Percentiles rank a stretch among this genome's conserved stretches.
phyloP scores from a whole-genome alignment of 2,888 invertebrate species.

The Leptinotarsa haldemani region DNA sequence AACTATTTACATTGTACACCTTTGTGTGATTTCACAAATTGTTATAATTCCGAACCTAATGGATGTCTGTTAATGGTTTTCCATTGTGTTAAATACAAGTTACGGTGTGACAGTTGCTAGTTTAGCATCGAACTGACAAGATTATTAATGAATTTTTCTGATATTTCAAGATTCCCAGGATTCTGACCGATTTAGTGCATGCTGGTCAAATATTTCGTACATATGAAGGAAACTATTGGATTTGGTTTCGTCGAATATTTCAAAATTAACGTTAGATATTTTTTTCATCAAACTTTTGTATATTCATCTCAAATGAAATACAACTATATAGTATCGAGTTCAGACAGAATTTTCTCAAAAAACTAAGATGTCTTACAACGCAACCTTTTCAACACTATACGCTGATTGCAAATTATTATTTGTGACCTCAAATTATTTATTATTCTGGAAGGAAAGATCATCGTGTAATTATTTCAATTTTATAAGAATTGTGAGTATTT shows the following conservation, averaged over 20 bases:
- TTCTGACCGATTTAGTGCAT: background rate
- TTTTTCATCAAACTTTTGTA: too few species aligned
- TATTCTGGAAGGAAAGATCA: too few species aligned
- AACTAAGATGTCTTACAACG: too few species aligned
- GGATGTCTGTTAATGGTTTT: conserved; percentile 50
- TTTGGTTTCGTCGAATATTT: background rate
- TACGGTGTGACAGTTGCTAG: conserved; percentile 39
- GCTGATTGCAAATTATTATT: too few species aligned
- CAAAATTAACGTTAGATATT: too few species aligned
- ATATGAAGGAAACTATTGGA: background rate
- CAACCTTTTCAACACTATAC: too few species aligned
- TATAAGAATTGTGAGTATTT: too few species aligned
- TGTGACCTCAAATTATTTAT: too few species aligned
- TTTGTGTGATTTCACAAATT: conserved; percentile 43
- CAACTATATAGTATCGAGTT: too few species aligned
- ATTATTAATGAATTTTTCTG: conserved; percentile 43
- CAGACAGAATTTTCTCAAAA: too few species aligned
- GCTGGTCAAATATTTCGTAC: background rate
- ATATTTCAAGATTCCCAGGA: conserved; percentile 32
- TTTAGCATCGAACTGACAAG: conserved; percentile 35
- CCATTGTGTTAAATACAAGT: conserved; percentile 40
- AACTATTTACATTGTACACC: conserved; percentile 41
- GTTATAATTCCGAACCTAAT: conserved; percentile 41
- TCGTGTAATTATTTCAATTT: too few species aligned
- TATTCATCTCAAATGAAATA: too few species aligned